phyloP scores from a whole-genome alignment of 2,888 invertebrate species.

The Adineta ricciae region DNA sequence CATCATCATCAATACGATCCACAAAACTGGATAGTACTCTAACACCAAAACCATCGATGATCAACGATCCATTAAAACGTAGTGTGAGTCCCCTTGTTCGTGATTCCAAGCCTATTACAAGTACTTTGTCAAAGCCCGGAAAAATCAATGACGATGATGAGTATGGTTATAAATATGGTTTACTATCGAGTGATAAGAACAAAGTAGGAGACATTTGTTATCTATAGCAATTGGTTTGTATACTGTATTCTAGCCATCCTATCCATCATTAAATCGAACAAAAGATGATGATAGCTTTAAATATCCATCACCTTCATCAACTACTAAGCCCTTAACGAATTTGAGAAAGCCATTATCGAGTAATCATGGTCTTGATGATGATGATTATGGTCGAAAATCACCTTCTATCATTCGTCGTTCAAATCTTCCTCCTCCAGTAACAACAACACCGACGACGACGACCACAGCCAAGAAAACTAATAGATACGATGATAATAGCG shows the following conservation, averaged over 20 bases:
- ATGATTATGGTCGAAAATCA: background rate
- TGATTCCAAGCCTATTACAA: background rate
- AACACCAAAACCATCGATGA: background rate
- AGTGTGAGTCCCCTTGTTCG: background rate
- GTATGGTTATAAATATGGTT: background rate
- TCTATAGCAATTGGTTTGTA: background rate
- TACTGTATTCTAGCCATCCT: background rate
- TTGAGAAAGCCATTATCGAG: background rate
- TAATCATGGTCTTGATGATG: background rate
- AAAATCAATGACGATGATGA: background rate
- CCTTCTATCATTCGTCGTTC: background rate
- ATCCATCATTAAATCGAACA: background rate
- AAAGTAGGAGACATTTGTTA: background rate
- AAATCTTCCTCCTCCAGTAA: too few species aligned
- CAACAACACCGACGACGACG: background rate
- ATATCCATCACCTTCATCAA: background rate
- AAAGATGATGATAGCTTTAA: background rate
- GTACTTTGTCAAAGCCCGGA: background rate
- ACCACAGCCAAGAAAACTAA: too few species aligned
- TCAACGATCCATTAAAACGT: background rate
- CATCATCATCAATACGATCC: background rate
- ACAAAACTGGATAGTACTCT: background rate
- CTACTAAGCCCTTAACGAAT: background rate
- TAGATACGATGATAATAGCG: too few species aligned
- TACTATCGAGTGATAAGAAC: background rate